Conservation (phyloP, 2,113 vertebrate genomes). For the Myodes glareolus region DNA sequence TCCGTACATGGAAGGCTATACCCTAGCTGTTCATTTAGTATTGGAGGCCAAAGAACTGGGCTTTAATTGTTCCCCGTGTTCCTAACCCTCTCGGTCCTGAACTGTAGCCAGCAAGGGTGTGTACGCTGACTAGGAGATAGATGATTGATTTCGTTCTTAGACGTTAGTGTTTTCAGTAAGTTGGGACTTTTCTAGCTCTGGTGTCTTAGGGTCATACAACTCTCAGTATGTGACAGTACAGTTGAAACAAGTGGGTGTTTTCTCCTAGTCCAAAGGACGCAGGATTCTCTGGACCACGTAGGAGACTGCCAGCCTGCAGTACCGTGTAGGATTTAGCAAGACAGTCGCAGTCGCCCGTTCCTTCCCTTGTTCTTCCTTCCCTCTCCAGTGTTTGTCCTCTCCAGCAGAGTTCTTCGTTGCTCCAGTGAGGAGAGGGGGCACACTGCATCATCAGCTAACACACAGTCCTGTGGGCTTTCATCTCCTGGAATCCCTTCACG, state of each 20-base stretch:
- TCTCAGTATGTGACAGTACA: neutral
- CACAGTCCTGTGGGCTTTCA: neutral
- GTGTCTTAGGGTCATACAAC: neutral
- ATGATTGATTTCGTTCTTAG: neutral
- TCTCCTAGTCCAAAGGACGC: neutral
- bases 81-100: neutral
- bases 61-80: constrained; percentile 9
- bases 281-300: neutral
- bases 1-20: neutral
- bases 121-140: neutral
- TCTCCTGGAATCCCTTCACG: neutral
- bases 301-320: neutral
- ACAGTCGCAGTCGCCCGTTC: neutral
- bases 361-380: neutral
- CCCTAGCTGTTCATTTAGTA: neutral
- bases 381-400: neutral
- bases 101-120: neutral
- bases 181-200: neutral
- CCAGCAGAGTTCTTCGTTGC: neutral
- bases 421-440: neutral
- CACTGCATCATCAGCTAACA: neutral
- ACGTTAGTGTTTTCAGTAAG: too few species aligned
- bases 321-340: neutral
- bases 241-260: neutral
- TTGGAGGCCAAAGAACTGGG: neutral